Conservation (phyloP, 1,140 invertebrate species). For the Steinernema feltiae region DNA sequence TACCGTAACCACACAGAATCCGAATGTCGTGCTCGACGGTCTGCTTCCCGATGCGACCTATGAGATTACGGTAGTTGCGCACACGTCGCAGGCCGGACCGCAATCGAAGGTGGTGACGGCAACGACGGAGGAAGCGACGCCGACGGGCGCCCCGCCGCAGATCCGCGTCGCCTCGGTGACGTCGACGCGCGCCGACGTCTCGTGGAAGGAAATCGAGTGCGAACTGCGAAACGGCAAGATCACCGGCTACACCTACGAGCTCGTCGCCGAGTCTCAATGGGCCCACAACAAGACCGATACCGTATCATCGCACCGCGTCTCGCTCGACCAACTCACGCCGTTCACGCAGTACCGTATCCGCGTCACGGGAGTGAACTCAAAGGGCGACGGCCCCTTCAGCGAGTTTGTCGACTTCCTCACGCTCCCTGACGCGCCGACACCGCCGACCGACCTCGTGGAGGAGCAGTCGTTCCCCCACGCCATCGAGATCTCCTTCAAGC, state of each 20-base stretch:
- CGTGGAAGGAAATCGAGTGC: constrained; percentile 57
- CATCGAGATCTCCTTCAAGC: constrained; percentile 55
- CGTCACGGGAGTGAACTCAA: constrained; percentile 47
- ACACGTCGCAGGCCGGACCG: constrained; percentile 52
- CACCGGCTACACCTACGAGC: constrained; percentile 54
- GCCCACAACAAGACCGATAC: constrained; percentile 43
- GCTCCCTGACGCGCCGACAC: constrained; percentile 43
- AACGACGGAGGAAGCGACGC: constrained; percentile 50
- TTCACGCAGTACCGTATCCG: constrained; percentile 54
- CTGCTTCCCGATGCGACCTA: constrained; percentile 55
- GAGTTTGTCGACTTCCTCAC: constrained; percentile 53
- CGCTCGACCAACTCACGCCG: constrained; percentile 50
- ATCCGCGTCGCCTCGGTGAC: constrained; percentile 48
- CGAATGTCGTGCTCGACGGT: constrained; percentile 39
- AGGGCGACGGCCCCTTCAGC: constrained; percentile 54
- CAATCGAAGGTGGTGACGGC: constrained; percentile 47
- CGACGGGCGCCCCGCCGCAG: constrained; percentile 50
- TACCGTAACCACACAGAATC: constrained; percentile 35
- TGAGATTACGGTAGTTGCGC: constrained; percentile 54
- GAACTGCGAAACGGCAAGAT: constrained; percentile 55
- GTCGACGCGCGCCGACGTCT: constrained; percentile 51
- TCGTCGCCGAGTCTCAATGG: constrained; percentile 43
- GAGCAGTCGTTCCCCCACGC: constrained; percentile 49
- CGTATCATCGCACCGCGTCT: constrained; percentile 43
- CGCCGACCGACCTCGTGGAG: constrained; percentile 54